Base-by-base conservation (phyloP, 92 coral and sea anemone genomes). In the Anthopleura xanthogrammica region DNA sequence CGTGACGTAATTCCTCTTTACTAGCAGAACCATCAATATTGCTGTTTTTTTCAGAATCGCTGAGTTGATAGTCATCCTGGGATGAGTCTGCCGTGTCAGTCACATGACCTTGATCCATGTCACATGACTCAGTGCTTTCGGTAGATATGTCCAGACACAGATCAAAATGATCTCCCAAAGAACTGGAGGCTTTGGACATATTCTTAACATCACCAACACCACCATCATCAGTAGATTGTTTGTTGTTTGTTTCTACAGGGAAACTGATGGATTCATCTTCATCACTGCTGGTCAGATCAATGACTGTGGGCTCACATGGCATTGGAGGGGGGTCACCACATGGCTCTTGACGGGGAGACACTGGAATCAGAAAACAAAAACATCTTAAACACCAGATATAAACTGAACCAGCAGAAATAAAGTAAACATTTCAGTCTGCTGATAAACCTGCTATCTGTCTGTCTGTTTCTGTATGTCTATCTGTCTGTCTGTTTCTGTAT, bases 221-320 rank as follows among this genome's bases (percentile, higher is more conserved):
- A 68, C 8, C 74, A 36, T 68, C 42, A n/a, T 68, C 74, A 68
- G 16, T 11, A 68, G 16, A 36, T 3, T 3, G 42, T 68, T 62
- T 22, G 9, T 68, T 68, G 43, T 11, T 3, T 42, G 41, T 36
- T 68, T 23, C 16, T 68, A 8, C 42, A 68, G 13, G 65, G 20
- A n/a, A 60, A 71, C 43, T 11, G 56, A 16, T 60, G 41, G 73
- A 62, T 77, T 24, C 88, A 16, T 74, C 83, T 16, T 91, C 97
- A 23, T 41, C 83, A 65, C 89, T 92, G 43, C 88, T 87, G 46
- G 91, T 89, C 83, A 90, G 82, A 83, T 88, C 91, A 68, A 87
- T 89, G 16, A 83, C 56, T 16, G 66, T 42, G 70, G 82, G 42
- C 36, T 57, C 40, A 24, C 74, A 76, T 42, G 78, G 64, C 75